A percentile compares a stretch with the other conserved stretches of the same genome.
These are phyloP conservation scores for Bombyx mandarina DNA, from an alignment of 1,140 invertebrate genomes.

Conservation along the genomic window DNA sequence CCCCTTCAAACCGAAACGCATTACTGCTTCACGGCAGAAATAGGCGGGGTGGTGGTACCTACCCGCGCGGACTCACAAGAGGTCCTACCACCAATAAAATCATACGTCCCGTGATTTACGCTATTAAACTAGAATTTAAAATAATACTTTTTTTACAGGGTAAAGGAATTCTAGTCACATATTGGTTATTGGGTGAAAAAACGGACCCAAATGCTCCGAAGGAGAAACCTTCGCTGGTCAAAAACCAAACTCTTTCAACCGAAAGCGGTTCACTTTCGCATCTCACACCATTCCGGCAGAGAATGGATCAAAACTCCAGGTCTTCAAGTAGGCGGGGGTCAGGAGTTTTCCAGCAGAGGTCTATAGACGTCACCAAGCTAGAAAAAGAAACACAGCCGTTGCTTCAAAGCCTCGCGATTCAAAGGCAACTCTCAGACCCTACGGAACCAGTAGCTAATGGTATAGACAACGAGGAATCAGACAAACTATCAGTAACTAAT, in stretches of 20 bases:
- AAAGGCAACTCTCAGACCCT: conserved; percentile 53
- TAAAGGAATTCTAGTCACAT: conserved; percentile 91
- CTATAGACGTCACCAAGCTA: conserved; percentile 32
- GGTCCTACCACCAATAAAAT: too few relatives aligned
- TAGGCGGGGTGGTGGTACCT: too few relatives aligned
- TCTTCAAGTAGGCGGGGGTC: conserved; percentile 64
- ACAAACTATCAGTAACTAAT: conserved; percentile 50
- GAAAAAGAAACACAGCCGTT: conserved; percentile 56
- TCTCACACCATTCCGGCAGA: conserved; percentile 56
- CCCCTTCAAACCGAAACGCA: too few relatives aligned
- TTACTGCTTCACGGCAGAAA: too few relatives aligned
- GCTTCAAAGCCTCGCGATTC: conserved; percentile 47
- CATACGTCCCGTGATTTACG: too few relatives aligned
- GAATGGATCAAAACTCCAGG: conserved; percentile 48
- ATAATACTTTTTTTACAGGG: conserved; percentile 72
- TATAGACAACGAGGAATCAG: conserved; percentile 39
- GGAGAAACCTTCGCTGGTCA: conserved; percentile 38
- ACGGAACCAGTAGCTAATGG: conserved; percentile 54
- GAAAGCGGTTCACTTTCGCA: conserved; percentile 55
- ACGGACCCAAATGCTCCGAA: conserved; percentile 45
- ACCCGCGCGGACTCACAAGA: too few relatives aligned
- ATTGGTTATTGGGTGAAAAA: conserved; percentile 88
- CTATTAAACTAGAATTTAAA: too few relatives aligned
- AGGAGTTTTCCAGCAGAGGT: conserved; percentile 39
- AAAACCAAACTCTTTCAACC: conserved; percentile 37